Evolutionary conservation across 2,888 invertebrate genomes (phyloP).

Genomic region (Rhaphigaster nebulosa): DNA sequence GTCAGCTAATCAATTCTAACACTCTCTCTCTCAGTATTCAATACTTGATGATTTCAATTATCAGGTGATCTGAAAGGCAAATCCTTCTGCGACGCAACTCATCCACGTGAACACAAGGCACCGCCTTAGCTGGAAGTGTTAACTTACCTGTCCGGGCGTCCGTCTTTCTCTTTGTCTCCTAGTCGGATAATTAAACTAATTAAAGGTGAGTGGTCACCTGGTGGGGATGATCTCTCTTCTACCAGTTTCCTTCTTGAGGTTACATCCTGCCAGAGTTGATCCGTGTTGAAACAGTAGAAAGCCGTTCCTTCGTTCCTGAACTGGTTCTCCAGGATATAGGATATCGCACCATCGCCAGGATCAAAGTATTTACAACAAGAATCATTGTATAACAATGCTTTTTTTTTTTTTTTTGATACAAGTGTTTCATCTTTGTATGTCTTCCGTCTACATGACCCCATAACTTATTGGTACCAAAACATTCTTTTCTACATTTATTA

Average conservation of each 20-base stretch:
- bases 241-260: conserved; percentile 32
- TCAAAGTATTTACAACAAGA: background rate
- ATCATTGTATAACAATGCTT: background rate
- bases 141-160: background rate
- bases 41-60: background rate
- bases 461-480: no score
- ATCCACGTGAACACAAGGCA: background rate
- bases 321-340: conserved; percentile 45
- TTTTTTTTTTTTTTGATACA: background rate
- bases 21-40: no score
- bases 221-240: conserved; percentile 13
- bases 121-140: background rate
- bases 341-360: conserved; percentile 35
- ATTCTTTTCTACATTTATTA: no score
- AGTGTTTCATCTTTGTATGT: background rate
- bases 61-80: background rate
- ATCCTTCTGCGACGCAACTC: background rate
- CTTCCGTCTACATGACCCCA: no score
- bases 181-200: conserved; percentile 31
- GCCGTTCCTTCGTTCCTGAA: background rate
- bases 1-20: no score
- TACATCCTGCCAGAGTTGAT: conserved; percentile 11
- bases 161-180: conserved; percentile 24
- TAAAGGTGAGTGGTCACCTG: conserved; percentile 12
- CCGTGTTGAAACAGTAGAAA: conserved; percentile 41